Base-by-base conservation (phyloP, 2,113 vertebrate genomes). In the Turnix velox region DNA sequence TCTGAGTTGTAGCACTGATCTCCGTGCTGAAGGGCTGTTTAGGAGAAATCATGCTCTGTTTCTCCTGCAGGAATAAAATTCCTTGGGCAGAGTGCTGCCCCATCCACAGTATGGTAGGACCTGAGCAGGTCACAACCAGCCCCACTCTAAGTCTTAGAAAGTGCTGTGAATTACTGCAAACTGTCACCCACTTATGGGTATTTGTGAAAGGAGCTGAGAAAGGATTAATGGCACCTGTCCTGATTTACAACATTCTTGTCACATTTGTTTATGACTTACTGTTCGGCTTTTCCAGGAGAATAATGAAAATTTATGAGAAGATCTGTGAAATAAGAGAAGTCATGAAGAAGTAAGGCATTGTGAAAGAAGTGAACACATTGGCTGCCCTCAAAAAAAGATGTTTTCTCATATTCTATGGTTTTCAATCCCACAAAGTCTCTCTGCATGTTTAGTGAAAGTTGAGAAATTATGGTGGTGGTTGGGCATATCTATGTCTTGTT, bases 91-190 rank as follows among this genome's bases (percentile, higher is more conserved):
- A 27, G 18, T 12, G 35, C 11, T 49, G 20, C 49, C 48, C n/a
- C 33, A 14, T 62, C 20, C 5, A 0, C 18, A 30, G 19, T 12
- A 31, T 1, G 2, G 23, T 3, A 52, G 18, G 52, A 1, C 9
- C 59, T 61, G 54, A 30, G 18, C 4, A 8, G 31, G 9, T 49
- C 48, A 51, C 43, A 49, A 25, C 28, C 20, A 10, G n/a, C 57
- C 42, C 27, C 43, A n/a, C 11, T 24, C 13, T n/a, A 13, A 48
- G 52, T 30, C 58, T 28, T 54, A 14, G 27, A 66, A 48, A 77
- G 9, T 33, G 10, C 8, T 42, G 39, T 58, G 52, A 77, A 10
- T 33, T 71, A n/a, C 16, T 14, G 12, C 27, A 33, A 39, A 7
- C 8, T 52, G 30, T 40, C 45, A 25, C 18, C 4, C 5, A 40